These are phyloP conservation scores for Ecliptopera silaceata DNA, from an alignment of 2,888 invertebrate species.

Conservation along the genomic window DNA sequence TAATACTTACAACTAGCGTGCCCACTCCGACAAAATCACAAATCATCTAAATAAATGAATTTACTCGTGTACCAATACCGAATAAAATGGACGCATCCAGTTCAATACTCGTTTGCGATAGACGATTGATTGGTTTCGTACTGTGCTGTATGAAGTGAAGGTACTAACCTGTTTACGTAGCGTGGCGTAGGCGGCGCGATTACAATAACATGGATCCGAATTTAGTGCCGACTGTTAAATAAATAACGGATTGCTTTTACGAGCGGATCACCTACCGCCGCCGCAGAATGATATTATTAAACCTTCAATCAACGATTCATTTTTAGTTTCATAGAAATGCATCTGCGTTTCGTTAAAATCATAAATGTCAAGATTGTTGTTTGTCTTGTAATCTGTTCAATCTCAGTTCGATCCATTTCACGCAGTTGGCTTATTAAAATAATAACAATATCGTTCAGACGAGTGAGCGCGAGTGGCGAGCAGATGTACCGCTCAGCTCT, in stretches of 20 bases:
- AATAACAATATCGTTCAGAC: slow-evolving; percentile 14
- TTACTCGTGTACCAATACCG: slow-evolving; percentile 4
- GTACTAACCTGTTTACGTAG: background rate
- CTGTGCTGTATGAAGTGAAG: background rate
- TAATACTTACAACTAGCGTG: slow-evolving; percentile 1
- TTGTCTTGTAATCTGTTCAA: background rate
- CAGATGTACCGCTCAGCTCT: slow-evolving; percentile 4
- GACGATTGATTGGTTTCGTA: slow-evolving; percentile 28
- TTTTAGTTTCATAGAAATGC: slow-evolving; percentile 3
- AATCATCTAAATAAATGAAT: slow-evolving; percentile 24
- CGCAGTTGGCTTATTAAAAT: background rate
- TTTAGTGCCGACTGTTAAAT: slow-evolving; percentile 30
- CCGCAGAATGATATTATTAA: background rate
- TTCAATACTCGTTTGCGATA: slow-evolving; percentile 16
- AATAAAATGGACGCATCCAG: slow-evolving; percentile 9
- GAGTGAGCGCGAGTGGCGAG: background rate
- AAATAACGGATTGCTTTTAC: slow-evolving; percentile 29
- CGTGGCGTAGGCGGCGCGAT: slow-evolving; percentile 20
- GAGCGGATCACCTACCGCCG: slow-evolving; percentile 14
- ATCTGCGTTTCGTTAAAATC: slow-evolving; percentile 16
- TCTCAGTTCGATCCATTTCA: background rate
- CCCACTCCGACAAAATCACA: slow-evolving; percentile 15
- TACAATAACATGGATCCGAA: slow-evolving; percentile 24
- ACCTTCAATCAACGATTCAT: background rate
- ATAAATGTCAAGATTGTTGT: background rate